Evolutionary conservation across 2,888 invertebrate genomes (phyloP).

Genomic region (Merodon equestris): DNA sequence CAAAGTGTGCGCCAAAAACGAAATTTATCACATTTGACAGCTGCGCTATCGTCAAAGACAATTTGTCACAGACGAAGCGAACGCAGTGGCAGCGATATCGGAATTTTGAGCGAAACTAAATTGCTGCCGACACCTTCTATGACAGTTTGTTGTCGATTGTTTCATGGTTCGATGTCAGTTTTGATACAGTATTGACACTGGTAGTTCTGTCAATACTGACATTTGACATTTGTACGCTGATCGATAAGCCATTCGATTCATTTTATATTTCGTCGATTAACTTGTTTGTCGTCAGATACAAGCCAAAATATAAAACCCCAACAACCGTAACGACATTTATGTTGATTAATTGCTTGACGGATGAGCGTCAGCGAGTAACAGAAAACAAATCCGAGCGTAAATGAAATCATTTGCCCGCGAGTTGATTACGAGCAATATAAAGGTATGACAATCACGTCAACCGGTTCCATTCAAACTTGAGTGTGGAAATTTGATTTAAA

Average conservation of each 20-base stretch:
- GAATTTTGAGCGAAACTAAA: not conserved
- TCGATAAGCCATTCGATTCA: too few relatives aligned
- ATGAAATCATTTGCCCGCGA: conserved; percentile 34
- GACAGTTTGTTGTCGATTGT: too few relatives aligned
- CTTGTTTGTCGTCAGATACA: conserved; percentile 37
- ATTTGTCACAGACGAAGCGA: too few relatives aligned
- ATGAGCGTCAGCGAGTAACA: conserved; percentile 59
- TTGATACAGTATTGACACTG: not conserved
- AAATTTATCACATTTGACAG: conserved; percentile 31
- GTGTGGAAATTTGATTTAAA: conserved; percentile 38
- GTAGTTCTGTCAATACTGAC: not conserved
- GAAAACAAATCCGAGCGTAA: conserved; percentile 56
- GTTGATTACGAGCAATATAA: not conserved
- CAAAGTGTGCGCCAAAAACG: conserved; percentile 5
- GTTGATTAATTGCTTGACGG: conserved; percentile 63
- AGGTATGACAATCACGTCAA: conserved; percentile 8
- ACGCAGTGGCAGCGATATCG: too few relatives aligned
- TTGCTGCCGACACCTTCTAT: not conserved
- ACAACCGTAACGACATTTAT: conserved; percentile 39
- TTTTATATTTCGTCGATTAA: not conserved
- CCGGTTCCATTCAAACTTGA: conserved; percentile 15
- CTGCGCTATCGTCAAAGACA: not conserved
- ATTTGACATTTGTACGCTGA: not conserved
- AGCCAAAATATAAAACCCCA: too few relatives aligned
- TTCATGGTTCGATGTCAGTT: too few relatives aligned